Evolutionary conservation across 1,140 invertebrate genomes (phyloP), one percentile per base, ranked within the genome.

Genomic region (Piezodorus guildinii): DNA sequence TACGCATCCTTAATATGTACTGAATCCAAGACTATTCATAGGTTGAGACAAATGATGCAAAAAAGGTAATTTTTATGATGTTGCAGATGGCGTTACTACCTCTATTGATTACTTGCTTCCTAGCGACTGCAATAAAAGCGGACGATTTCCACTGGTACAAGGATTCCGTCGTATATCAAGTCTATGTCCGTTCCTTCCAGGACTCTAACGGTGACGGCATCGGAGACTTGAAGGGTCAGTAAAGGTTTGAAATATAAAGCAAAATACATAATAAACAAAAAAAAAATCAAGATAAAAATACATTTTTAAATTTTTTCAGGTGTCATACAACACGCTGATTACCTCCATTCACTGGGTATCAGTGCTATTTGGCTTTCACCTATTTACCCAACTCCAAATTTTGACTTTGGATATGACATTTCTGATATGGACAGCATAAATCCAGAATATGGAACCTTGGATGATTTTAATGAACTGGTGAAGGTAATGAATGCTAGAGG

Each of bases 131-230:
- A 49, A 12, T 39, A 39, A 49, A 6, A 49, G 46, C 21, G 16
- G 52, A 21, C 6, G 15, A 56, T 14, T 23, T 25, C 15, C 27
- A 85, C 62, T 93, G 89, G 89, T 88, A 87, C 77, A 85, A 89
- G 76, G 86, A 87, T 15, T 82, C 80, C 59, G 76, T 89, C 2
- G 84, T 91, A 69, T 91, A 91, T 71, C 87, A 91, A 75, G 82
- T 92, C 60, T 90, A 89, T 69, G 86, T 87, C 2, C 85, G 84
- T 0, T 88, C 86, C 52, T 91, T 90, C 71, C 81, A 87, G 72
- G 88, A 90, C 70, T 83, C 84, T 0, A 81, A 85, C 69, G 74
- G 74, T 67, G 84, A 88, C 73, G 86, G 85, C 3, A 79, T 83
- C 67, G 87, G 87, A 23, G 86, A 91, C 73, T 72, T 91, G 0